Conservation (phyloP, 2,888 invertebrate species). For the Junonia oenone region DNA sequence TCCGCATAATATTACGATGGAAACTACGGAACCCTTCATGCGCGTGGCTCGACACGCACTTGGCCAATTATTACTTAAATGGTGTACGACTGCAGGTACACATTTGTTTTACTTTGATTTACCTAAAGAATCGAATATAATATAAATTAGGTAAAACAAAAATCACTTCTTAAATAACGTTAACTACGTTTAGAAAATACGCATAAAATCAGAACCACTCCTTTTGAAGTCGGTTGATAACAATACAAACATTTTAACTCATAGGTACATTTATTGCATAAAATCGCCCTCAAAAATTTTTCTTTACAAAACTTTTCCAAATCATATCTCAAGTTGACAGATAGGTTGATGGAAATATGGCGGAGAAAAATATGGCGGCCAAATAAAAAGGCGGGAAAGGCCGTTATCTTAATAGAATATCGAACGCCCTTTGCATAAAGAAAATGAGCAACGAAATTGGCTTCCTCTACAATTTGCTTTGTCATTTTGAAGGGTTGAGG, state of each 20-base stretch:
- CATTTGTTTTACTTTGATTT: too few species aligned
- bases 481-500: constrained; percentile 27
- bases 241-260: not conserved
- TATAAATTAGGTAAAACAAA: too few species aligned
- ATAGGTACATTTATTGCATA: not conserved
- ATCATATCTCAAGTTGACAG: constrained; percentile 60
- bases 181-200: too few species aligned
- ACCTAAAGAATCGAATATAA: too few species aligned
- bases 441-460: constrained; percentile 28
- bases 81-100: too few species aligned
- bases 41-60: too few species aligned
- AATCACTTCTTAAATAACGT: too few species aligned
- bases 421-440: constrained; percentile 38
- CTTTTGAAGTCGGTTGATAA: not conserved
- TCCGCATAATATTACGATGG: too few species aligned
- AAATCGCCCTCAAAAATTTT: not conserved
- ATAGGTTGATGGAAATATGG: constrained; percentile 65
- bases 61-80: too few species aligned
- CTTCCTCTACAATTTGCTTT: constrained; percentile 28
- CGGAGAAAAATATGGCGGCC: constrained; percentile 40
- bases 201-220: too few species aligned
- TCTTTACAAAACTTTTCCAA: not conserved
- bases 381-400: constrained; percentile 45
- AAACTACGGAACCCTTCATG: too few species aligned
- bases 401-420: constrained; percentile 74